A percentile compares a stretch with the other conserved stretches of the same genome.
phyloP scores from a whole-genome alignment of 2,888 invertebrate species.

The Erebia epiphron region DNA sequence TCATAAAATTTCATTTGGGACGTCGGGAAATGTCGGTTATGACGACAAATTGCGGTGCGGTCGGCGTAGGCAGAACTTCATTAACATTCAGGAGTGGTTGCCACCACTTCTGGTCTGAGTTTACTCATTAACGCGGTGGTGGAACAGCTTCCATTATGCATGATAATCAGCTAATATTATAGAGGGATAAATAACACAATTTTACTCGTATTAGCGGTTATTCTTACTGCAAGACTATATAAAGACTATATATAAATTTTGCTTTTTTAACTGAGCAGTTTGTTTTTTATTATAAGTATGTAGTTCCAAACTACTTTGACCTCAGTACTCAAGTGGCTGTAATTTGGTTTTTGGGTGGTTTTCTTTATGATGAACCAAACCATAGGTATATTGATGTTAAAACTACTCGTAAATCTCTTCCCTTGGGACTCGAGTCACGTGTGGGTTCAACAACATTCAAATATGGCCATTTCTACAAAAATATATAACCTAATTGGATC shows the following conservation, averaged over 20 bases:
- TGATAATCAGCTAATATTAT: constrained; percentile 29
- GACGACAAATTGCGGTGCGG: constrained; percentile 71
- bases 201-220: not conserved
- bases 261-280: not conserved
- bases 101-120: constrained; percentile 40
- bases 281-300: not conserved
- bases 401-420: not conserved
- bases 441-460: not conserved
- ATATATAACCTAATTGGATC: not conserved
- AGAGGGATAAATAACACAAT: constrained; percentile 19
- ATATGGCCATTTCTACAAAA: not conserved
- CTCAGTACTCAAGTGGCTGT: no score
- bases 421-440: not conserved
- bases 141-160: constrained; percentile 27
- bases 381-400: not conserved
- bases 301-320: no score
- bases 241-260: not conserved
- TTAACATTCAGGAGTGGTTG: constrained; percentile 58
- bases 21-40: constrained; percentile 63
- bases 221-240: not conserved
- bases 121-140: constrained; percentile 47
- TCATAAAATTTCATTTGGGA: constrained; percentile 65
- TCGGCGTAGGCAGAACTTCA: constrained; percentile 41
- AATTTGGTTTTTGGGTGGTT: no score
- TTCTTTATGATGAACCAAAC: not conserved